Conservation (phyloP, 2,888 invertebrate genomes). For the Cephonodes hylas region DNA sequence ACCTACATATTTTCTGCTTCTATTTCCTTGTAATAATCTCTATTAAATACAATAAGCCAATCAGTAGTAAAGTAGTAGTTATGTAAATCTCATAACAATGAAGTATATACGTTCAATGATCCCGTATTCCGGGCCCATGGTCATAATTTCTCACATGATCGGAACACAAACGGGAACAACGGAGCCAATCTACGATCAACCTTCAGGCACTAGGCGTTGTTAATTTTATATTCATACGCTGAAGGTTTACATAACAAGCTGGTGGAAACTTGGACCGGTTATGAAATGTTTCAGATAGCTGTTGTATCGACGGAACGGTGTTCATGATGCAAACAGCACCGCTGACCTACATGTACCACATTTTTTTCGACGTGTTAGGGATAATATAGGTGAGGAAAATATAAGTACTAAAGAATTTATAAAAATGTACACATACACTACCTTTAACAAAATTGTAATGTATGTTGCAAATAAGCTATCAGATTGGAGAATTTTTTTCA, state of each 20-base stretch:
- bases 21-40: no score
- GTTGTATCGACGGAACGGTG: neutral
- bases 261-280: neutral
- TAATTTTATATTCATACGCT: neutral
- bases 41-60: no score
- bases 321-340: neutral
- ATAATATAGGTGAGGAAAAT: neutral
- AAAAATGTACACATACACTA: no score
- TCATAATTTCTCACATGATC: neutral
- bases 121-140: neutral
- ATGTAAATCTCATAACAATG: neutral
- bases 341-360: neutral
- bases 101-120: neutral
- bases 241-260: neutral
- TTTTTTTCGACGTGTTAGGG: neutral
- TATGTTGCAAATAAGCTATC: no score
- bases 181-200: neutral
- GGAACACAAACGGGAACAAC: neutral
- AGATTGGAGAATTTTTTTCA: no score
- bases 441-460: no score
- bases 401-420: no score
- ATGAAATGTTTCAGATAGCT: conserved; percentile 10
- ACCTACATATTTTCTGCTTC: no score
- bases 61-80: no score
- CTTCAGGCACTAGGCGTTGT: neutral